Evolutionary conservation across 1,140 invertebrate genomes (phyloP).

Genomic region (Lordiphosa mommai): DNA sequence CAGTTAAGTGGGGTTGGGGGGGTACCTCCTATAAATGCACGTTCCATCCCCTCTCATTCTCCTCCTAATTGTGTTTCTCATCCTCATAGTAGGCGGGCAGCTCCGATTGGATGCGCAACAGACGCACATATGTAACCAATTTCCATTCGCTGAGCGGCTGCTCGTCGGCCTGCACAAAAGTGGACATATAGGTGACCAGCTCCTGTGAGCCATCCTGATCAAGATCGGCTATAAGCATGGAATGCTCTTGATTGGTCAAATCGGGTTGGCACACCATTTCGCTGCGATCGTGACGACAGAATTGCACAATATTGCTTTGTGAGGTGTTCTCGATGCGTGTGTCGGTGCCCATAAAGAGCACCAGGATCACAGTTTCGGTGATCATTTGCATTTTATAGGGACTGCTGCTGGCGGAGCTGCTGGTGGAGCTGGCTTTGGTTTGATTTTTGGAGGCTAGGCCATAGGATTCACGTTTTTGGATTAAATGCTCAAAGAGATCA

Average conservation of each 20-base stretch:
- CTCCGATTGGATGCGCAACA: constrained; percentile 85
- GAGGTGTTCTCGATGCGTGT: constrained; percentile 87
- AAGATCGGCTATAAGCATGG: constrained; percentile 86
- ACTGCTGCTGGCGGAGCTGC: constrained; percentile 11
- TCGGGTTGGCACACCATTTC: constrained; percentile 86
- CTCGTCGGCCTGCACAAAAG: constrained; percentile 81
- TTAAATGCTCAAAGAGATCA: constrained; percentile 55
- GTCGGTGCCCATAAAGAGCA: constrained; percentile 87
- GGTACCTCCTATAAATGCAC: neutral
- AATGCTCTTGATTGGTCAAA: constrained; percentile 85
- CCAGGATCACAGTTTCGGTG: constrained; percentile 87
- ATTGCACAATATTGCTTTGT: constrained; percentile 86
- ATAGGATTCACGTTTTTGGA: constrained; percentile 57
- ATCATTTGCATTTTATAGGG: constrained; percentile 80
- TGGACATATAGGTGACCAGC: constrained; percentile 87
- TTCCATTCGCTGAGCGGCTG: constrained; percentile 80
- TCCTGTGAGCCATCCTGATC: constrained; percentile 87
- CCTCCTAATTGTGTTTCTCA: constrained; percentile 52
- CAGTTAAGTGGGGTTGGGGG: neutral
- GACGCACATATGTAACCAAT: constrained; percentile 83
- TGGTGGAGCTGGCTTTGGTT: constrained; percentile 16
- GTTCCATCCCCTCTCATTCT: neutral
- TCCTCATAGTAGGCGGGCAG: constrained; percentile 83
- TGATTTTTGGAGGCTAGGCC: constrained; percentile 46
- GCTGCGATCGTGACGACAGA: constrained; percentile 83